Evolutionary conservation across 2,113 vertebrate species (phyloP), one percentile per base, ranked within the genome.

Genomic region (Pseudolaguvia tuberculata): DNA sequence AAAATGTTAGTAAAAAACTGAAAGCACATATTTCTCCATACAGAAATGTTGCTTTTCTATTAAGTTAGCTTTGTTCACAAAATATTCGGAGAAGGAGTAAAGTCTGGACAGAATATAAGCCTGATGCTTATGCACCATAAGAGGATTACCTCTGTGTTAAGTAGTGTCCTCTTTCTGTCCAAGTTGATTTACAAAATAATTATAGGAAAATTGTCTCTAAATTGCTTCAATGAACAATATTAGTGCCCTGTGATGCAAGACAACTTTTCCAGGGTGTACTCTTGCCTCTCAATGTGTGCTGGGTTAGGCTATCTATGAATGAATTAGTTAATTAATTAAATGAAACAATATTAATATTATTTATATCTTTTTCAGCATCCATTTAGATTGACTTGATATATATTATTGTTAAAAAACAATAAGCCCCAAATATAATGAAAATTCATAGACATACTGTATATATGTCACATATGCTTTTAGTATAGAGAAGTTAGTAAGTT

Each of bases 71-170:
- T 86, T 79, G 87, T 87, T 87, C 90, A 87, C 70, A 86, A 88
- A 84, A 90, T 88, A 86, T 86, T 85, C 86, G 86, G 84, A 85
- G 77, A 85, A 89, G 85, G 82, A 82, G 86, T 85, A 86, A 90
- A 91, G 88, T 92, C 92, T 91, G 94, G 89, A 90, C 89, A 87
- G 86, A 88, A 86, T 87, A 87, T 88, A 87, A 84, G 88, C 84
- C 78, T 82, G 81, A 85, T 87, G 90, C 90, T 91, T 91, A 89
- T 82, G 73, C 75, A 84, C 81, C 82, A 82, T 94, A 94, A 96
- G 93, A 93, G 93, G 93, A 96, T 96, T 96, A 93, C 25, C 48
- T 85, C 86, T 81, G 80, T 85, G 78, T 87, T 92, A 89, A 92
- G 90, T 87, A 90, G 84, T 79, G 84, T 84, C 88, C 81, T 78